Evolutionary conservation across 1,140 invertebrate genomes (phyloP).

Genomic region (Plutomurus gul): DNA sequence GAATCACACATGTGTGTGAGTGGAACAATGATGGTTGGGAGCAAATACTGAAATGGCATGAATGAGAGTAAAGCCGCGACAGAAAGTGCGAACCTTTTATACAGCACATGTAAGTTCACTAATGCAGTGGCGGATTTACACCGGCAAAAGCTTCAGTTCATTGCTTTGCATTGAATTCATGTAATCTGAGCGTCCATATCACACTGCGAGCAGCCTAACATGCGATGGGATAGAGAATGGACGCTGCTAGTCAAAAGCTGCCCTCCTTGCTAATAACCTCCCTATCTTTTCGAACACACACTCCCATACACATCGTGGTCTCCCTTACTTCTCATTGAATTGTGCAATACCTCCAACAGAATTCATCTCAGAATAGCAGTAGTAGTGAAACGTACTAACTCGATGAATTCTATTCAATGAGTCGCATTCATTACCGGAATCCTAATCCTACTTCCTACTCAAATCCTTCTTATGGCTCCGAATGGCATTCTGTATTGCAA

Average conservation of each 20-base stretch:
- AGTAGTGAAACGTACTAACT: background rate
- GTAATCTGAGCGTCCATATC: background rate
- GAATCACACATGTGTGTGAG: too few species aligned
- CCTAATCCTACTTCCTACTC: conserved; percentile 8
- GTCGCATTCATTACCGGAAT: conserved; percentile 23
- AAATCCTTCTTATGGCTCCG: conserved; percentile 3
- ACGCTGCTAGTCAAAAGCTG: background rate
- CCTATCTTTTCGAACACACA: background rate
- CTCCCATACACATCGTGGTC: background rate
- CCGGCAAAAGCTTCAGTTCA: background rate
- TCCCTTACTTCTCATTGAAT: background rate
- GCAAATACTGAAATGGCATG: background rate
- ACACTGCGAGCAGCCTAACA: background rate
- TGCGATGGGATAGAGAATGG: background rate
- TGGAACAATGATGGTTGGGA: background rate
- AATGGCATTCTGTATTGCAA: background rate
- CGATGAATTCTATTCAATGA: background rate
- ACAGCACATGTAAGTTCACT: background rate
- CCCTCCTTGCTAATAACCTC: background rate
- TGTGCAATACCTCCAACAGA: conserved; percentile 6
- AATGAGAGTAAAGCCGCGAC: too few species aligned
- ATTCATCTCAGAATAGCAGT: background rate
- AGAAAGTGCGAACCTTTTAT: too few species aligned
- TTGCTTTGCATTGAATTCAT: background rate
- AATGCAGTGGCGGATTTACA: background rate